phyloP scores from a whole-genome alignment of 2,888 invertebrate genomes.

The Zhengitettix transpicula region DNA sequence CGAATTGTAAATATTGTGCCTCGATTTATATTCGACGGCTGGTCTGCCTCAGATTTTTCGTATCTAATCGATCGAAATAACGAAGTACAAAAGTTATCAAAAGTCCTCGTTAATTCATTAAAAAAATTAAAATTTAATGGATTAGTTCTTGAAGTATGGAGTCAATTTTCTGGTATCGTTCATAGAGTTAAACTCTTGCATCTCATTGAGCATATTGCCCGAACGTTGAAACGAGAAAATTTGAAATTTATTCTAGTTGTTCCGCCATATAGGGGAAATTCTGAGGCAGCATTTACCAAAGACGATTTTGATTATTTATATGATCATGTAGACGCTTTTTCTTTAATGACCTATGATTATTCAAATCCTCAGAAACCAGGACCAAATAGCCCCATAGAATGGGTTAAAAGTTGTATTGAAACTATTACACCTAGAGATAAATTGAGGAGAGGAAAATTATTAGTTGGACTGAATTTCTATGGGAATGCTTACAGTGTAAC shows the following conservation, averaged over 20 bases:
- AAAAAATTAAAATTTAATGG: constrained; percentile 68
- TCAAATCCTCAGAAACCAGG: constrained; percentile 68
- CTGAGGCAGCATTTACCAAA: constrained; percentile 47
- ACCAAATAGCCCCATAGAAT: constrained; percentile 77
- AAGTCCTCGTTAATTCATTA: constrained; percentile 44
- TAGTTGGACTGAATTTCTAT: constrained; percentile 85
- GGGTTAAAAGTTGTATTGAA: constrained; percentile 64
- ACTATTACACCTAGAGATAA: constrained; percentile 45
- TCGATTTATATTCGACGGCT: constrained; percentile 75
- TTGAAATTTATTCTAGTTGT: constrained; percentile 58
- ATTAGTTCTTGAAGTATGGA: constrained; percentile 78
- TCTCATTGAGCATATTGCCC: constrained; percentile 47
- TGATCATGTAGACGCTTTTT: constrained; percentile 66
- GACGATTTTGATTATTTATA: constrained; percentile 63
- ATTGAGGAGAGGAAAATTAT: constrained; percentile 53
- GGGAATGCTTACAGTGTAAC: constrained; percentile 73
- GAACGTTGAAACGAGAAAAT: constrained; percentile 23
- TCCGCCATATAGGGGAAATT: constrained; percentile 54
- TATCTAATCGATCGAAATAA: constrained; percentile 49
- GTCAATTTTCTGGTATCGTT: constrained; percentile 56
- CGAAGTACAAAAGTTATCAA: constrained; percentile 48
- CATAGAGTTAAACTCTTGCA: constrained; percentile 37
- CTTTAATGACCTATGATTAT: constrained; percentile 94
- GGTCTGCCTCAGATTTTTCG: constrained; percentile 58
- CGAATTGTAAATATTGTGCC: constrained; percentile 56